These are phyloP conservation scores for Ormyrus pomaceus DNA, from an alignment of 2,888 invertebrate genomes.

Conservation along the genomic window DNA sequence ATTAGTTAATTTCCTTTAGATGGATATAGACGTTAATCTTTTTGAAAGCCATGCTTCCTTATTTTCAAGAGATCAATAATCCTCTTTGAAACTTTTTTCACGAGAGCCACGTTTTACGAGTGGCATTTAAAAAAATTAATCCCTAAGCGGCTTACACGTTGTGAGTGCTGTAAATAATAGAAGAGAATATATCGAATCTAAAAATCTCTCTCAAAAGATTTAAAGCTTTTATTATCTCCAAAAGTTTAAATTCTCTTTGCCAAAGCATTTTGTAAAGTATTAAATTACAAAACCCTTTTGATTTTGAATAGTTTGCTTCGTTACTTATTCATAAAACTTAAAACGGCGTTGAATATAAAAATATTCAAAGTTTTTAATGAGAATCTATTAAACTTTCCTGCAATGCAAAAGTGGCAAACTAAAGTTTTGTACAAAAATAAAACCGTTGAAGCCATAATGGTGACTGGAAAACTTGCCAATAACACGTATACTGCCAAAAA, in stretches of 20 bases:
- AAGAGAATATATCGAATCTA: conserved; percentile 38
- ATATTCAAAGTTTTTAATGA: too few relatives aligned
- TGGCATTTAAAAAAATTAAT: conserved; percentile 53
- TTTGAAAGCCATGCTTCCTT: conserved; percentile 37
- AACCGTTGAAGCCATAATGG: too few relatives aligned
- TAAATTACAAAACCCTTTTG: too few relatives aligned
- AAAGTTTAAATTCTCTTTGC: not conserved
- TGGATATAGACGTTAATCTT: conserved; percentile 10
- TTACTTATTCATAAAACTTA: too few relatives aligned
- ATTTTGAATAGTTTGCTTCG: too few relatives aligned
- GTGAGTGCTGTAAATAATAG: conserved; percentile 52
- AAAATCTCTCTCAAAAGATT: conserved; percentile 20
- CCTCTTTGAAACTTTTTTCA: conserved; percentile 37
- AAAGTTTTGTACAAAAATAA: too few relatives aligned
- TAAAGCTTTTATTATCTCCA: not conserved
- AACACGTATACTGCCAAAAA: too few relatives aligned
- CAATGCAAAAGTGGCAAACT: too few relatives aligned
- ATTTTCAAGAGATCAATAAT: conserved; percentile 46
- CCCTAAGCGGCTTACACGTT: conserved; percentile 45
- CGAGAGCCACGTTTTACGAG: conserved; percentile 18
- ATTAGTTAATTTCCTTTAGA: not conserved
- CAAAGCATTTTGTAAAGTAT: not conserved
- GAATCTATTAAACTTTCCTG: too few relatives aligned
- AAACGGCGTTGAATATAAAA: too few relatives aligned
- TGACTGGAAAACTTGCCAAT: too few relatives aligned